Conservation (phyloP, 1,140 invertebrate genomes). For the Rhyzopertha dominica region DNA sequence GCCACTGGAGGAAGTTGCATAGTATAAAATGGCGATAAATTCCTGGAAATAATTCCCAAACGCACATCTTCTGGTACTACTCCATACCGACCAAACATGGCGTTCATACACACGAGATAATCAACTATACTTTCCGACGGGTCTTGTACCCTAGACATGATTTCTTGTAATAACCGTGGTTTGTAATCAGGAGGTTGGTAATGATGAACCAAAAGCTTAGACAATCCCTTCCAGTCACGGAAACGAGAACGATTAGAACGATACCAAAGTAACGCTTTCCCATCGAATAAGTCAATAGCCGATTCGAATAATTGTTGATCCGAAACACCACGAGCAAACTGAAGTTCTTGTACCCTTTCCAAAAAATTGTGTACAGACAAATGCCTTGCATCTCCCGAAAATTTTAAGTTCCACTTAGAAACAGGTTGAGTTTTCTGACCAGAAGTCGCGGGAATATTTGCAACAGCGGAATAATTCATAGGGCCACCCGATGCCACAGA, state of each 20-base stretch:
- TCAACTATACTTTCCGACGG: slow-evolving; percentile 33
- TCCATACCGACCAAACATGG: slow-evolving; percentile 31
- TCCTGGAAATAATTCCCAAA: no score
- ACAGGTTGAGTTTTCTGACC: no score
- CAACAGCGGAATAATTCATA: no score
- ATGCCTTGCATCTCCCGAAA: slow-evolving; percentile 6
- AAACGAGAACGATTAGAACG: slow-evolving; percentile 21
- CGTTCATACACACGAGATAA: slow-evolving; percentile 34
- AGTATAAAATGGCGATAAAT: no score
- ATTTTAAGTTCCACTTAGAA: slow-evolving; percentile 15
- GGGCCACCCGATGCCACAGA: no score
- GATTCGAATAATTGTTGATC: slow-evolving; percentile 23
- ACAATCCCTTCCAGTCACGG: slow-evolving; percentile 24
- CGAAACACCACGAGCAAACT: slow-evolving; percentile 16
- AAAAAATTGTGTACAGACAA: slow-evolving; percentile 22
- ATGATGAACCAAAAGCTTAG: slow-evolving; percentile 21
- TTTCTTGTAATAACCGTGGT: slow-evolving; percentile 32
- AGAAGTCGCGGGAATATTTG: no score
- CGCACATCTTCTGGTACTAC: no score
- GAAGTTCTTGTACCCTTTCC: slow-evolving; percentile 24
- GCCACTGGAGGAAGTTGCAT: no score
- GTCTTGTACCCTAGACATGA: slow-evolving; percentile 27
- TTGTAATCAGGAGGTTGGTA: slow-evolving; percentile 34
- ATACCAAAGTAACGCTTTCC: slow-evolving; percentile 36
- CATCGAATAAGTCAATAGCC: slow-evolving; percentile 34